A percentile compares a stretch with the other conserved stretches of the same genome.
phyloP scores from a whole-genome alignment of 2,113 vertebrate genomes.

The Aythya baeri region DNA sequence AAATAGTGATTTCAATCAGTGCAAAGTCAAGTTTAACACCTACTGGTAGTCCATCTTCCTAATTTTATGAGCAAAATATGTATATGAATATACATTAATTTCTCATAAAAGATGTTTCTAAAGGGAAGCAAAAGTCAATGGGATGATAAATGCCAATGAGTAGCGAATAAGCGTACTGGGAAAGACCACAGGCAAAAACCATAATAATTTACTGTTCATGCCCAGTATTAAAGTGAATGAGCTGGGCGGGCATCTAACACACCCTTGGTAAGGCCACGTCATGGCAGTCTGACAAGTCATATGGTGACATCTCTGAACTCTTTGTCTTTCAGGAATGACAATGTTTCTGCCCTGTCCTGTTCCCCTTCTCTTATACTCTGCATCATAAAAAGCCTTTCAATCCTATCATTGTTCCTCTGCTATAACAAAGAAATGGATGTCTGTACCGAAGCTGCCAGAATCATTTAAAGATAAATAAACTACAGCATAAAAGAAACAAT shows the following conservation, averaged over 20 bases:
- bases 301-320: not conserved
- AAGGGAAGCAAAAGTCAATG: not conserved
- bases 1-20: not conserved
- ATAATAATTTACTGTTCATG: not conserved
- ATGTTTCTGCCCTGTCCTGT: not conserved
- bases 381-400: not conserved
- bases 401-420: not conserved
- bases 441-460: not conserved
- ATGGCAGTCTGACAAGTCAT: not conserved
- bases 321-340: not conserved
- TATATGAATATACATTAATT: not conserved
- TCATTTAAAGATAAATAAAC: not conserved
- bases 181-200: not conserved
- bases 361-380: not conserved
- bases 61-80: slow-evolving; percentile 25
- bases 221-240: not conserved
- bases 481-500: not conserved
- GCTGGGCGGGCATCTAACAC: not conserved
- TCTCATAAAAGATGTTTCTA: not conserved
- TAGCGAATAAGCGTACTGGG: not conserved
- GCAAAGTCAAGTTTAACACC: not conserved
- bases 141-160: not conserved
- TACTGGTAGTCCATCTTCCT: not conserved
- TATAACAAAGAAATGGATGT: not conserved
- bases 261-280: not conserved